Evolutionary conservation across 1,140 invertebrate genomes (phyloP).

Genomic region (Drosophila sp.): DNA sequence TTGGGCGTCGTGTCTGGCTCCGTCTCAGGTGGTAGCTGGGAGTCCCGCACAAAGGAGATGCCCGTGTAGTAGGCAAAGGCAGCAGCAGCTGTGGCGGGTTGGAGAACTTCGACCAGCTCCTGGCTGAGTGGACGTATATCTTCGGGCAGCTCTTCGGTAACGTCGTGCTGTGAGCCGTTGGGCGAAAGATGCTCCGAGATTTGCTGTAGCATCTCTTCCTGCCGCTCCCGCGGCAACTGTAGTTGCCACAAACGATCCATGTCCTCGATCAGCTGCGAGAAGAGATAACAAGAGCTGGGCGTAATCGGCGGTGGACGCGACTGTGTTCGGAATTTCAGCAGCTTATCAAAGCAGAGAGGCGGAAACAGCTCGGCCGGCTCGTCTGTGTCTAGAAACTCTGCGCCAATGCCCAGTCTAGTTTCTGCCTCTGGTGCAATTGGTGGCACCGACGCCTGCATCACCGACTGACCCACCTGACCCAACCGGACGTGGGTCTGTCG

Average conservation of each 20-base stretch:
- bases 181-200: conserved; percentile 75
- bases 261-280: conserved; percentile 80
- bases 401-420: conserved; percentile 32
- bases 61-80: conserved; percentile 81
- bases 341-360: conserved; percentile 68
- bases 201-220: conserved; percentile 68
- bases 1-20: conserved; percentile 24
- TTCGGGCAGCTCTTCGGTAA: conserved; percentile 35
- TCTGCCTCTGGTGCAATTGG: not conserved
- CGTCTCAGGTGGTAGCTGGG: conserved; percentile 39
- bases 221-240: conserved; percentile 70
- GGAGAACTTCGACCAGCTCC: conserved; percentile 71
- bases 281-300: conserved; percentile 58
- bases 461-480: conserved; percentile 11
- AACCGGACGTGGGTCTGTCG: conserved; percentile 61
- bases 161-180: conserved; percentile 47
- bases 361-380: conserved; percentile 77
- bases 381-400: conserved; percentile 69
- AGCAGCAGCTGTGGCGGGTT: conserved; percentile 67
- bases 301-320: conserved; percentile 32
- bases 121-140: conserved; percentile 67
- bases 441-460: not conserved
- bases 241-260: conserved; percentile 74
- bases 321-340: conserved; percentile 66
- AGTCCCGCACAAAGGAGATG: conserved; percentile 76